Evolutionary conservation across 2,797 vertebrate genomes (phyloP), one percentile per base, ranked within the genome.

Genomic region (Cephalopachus bancanus): DNA sequence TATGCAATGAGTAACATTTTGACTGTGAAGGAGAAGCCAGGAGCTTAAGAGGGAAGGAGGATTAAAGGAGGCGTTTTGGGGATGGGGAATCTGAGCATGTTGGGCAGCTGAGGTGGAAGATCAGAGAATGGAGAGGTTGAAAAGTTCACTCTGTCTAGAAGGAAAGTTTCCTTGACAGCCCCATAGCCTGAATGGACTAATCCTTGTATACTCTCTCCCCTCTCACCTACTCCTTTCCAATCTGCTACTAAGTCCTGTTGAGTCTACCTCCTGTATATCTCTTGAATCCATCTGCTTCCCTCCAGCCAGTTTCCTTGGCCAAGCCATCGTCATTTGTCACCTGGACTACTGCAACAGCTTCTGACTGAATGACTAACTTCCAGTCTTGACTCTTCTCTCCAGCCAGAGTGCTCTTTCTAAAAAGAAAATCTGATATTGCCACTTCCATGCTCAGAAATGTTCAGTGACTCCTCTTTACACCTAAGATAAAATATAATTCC

Each of bases 1-100:
- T 75, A 72, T 4, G 11, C 28, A 78, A 44, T 85, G 64, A 92
- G 65, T 95, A 83, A 96, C 81, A 64, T 87, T 95, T 95, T 81
- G 74, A 20, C 81, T 97, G 7, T 80, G 64, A 93, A 80, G 28
- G 19, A 92, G 67, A 75, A 83, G 59, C 83, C 64, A 53, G 69
- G 93, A 69, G 64, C 75, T 62, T 12, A 83, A 76, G 11, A 81
- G 53, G 24, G 7, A 72, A 91, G n/a, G 24, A 96, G 12, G 33
- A 74, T 80, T 81, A 65, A 84, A 89, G 37, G 14, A 81, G 87
- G 72, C 44, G 4, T 57, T 80, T 84, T 88, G 53, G 90, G 65
- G 51, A 44, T 71, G 26, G 53, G 20, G 20, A 96, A 76, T 33
- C 81, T 79, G 65, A 90, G 30, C 51, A 30, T 89, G 67, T 37